Conservation (phyloP, 2,797 vertebrate genomes). For the Hydrophis major region DNA sequence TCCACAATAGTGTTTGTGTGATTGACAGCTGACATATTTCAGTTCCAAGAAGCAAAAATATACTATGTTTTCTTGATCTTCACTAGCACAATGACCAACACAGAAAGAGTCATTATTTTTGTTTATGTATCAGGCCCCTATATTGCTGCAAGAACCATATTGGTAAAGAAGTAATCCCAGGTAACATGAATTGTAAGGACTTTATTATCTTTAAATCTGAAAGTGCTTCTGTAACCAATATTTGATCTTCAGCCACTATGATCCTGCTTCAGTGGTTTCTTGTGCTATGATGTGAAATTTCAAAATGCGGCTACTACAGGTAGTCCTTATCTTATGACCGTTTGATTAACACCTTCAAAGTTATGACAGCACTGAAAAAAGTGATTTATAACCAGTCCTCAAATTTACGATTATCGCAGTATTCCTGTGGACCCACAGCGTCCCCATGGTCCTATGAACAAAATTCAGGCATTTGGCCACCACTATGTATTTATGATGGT, state of each 20-base stretch:
- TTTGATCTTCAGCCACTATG: neutral
- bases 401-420: no score
- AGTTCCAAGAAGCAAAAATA: neutral
- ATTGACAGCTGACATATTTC: constrained; percentile 1
- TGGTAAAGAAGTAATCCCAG: neutral
- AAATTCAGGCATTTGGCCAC: no score
- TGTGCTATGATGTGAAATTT: neutral
- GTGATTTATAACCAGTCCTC: no score
- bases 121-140: neutral
- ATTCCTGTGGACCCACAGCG: no score
- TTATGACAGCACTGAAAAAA: no score
- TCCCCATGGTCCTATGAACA: no score
- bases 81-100: neutral
- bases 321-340: neutral
- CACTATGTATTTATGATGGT: no score
- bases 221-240: neutral
- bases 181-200: neutral
- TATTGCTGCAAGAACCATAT: neutral
- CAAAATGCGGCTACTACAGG: neutral
- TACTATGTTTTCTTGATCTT: neutral
- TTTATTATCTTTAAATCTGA: neutral
- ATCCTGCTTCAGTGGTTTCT: neutral
- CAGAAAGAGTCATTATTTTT: neutral
- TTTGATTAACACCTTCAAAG: no score
- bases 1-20: neutral